phyloP scores from a whole-genome alignment of 2,888 invertebrate species.

The Thymelicus lineola region DNA sequence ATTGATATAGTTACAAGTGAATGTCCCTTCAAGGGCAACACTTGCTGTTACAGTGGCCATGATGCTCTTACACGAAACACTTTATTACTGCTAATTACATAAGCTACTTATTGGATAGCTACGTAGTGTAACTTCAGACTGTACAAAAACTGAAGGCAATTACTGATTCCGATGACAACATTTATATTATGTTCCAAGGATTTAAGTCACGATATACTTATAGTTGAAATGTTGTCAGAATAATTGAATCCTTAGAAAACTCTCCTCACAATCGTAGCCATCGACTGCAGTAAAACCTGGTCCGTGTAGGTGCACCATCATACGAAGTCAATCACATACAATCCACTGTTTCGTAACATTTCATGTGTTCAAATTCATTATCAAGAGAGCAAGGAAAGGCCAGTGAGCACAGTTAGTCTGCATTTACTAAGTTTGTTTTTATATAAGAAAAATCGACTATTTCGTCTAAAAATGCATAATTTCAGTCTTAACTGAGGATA shows the following conservation, averaged over 20 bases:
- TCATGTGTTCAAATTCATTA: constrained; percentile 69
- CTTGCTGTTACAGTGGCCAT: constrained; percentile 58
- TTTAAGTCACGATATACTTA: no score
- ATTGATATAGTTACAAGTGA: constrained; percentile 65
- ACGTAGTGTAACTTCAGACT: no score
- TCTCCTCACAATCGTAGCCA: no score
- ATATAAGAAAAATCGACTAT: constrained; percentile 63
- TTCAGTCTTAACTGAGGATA: constrained; percentile 55
- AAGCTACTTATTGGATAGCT: no score
- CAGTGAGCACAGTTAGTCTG: constrained; percentile 50
- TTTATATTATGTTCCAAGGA: not conserved
- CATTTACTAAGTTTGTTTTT: constrained; percentile 42
- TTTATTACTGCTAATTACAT: not conserved
- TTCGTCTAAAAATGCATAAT: constrained; percentile 73
- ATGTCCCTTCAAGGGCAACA: constrained; percentile 65
- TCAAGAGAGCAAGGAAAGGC: constrained; percentile 77
- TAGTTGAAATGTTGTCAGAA: no score
- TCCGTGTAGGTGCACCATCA: constrained; percentile 24
- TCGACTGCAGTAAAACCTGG: not conserved
- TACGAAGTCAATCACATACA: constrained; percentile 56
- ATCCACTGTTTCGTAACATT: constrained; percentile 69
- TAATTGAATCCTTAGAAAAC: no score
- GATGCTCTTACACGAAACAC: constrained; percentile 11
- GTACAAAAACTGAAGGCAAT: no score
- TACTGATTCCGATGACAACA: not conserved